Conservation (phyloP, 1,140 invertebrate species). For the Polypedilum vanderplanki region DNA sequence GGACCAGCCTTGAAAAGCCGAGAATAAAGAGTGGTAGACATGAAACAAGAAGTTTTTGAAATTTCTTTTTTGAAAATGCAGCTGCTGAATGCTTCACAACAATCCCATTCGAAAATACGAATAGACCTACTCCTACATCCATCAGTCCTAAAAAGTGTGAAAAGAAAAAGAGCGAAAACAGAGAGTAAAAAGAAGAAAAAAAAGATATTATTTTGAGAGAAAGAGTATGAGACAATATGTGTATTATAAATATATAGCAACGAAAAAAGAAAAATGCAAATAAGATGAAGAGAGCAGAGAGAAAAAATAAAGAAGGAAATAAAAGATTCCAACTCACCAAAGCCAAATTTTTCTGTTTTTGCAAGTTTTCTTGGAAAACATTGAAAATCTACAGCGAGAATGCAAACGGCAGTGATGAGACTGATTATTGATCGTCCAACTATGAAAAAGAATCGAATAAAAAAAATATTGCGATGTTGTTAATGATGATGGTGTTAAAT, state of each 20-base stretch:
- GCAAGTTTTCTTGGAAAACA: conserved; percentile 76
- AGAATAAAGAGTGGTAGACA: conserved; percentile 56
- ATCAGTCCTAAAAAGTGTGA: conserved; percentile 55
- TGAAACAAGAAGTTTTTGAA: conserved; percentile 39
- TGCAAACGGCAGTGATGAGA: conserved; percentile 70
- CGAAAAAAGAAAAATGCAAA: not conserved
- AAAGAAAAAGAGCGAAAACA: not conserved
- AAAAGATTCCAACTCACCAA: conserved; percentile 45
- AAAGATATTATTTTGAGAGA: not conserved
- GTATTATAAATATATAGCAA: not conserved
- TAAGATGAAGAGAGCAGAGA: conserved; percentile 41
- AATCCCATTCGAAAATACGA: conserved; percentile 78
- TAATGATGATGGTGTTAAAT: conserved; percentile 40
- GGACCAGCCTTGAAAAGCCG: conserved; percentile 60
- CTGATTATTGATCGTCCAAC: conserved; percentile 65
- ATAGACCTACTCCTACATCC: conserved; percentile 90
- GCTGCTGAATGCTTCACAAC: conserved; percentile 52
- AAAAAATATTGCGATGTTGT: too few species aligned
- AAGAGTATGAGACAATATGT: not conserved
- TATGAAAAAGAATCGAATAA: conserved; percentile 44
- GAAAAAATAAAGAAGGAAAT: not conserved
- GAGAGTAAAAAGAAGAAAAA: not conserved
- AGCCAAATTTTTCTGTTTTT: conserved; percentile 82
- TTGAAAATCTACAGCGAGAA: conserved; percentile 88
- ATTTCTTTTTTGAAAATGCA: conserved; percentile 35